Percentiles rank a stretch among this genome's conserved stretches.
phyloP scores from a whole-genome alignment of 2,797 vertebrate species.

The Cygnus olor region DNA sequence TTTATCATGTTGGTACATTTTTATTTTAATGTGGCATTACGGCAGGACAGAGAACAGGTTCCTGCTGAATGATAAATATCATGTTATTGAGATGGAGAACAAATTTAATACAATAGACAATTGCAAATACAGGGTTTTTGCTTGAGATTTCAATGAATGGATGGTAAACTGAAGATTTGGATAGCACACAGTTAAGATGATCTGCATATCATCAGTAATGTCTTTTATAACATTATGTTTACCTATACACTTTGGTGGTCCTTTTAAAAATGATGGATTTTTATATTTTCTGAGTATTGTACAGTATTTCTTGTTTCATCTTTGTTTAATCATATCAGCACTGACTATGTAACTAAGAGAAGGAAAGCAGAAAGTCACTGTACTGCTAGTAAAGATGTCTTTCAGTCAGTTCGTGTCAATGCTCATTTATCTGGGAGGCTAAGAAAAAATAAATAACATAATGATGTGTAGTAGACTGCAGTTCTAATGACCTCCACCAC shows the following conservation, averaged over 20 bases:
- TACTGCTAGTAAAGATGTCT: background rate
- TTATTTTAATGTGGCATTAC: background rate
- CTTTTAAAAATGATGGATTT: background rate
- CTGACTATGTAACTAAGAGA: background rate
- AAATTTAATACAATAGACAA: background rate
- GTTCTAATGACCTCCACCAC: background rate
- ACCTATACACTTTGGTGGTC: background rate
- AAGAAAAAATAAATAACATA: background rate
- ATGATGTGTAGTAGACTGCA: background rate
- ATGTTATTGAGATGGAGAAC: background rate
- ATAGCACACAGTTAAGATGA: background rate
- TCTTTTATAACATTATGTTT: background rate
- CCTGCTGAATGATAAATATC: background rate
- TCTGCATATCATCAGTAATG: background rate
- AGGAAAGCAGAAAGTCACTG: background rate
- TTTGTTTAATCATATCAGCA: background rate
- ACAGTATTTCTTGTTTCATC: background rate
- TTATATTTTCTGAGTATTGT: background rate
- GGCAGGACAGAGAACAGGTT: background rate
- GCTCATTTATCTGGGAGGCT: background rate
- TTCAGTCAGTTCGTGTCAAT: background rate
- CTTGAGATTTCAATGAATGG: background rate
- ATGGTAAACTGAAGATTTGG: background rate
- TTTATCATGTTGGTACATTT: background rate
- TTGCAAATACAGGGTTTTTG: background rate